Base-by-base conservation (phyloP, 1,140 invertebrate species). In the Zaprionus lachaisei region DNA sequence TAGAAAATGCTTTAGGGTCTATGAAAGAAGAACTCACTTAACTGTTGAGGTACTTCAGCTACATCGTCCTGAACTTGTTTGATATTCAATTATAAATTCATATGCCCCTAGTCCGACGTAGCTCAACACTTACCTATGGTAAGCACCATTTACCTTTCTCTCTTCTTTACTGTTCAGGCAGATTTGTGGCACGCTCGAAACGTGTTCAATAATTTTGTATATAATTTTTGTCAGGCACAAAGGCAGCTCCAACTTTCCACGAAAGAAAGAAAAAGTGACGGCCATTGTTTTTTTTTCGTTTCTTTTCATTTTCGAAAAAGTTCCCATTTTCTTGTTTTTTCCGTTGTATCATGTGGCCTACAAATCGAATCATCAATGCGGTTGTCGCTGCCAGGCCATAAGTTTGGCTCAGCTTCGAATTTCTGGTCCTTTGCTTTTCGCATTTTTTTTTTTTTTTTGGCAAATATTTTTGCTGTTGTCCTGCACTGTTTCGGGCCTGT, bases 151-250 rank as follows among this genome's bases (percentile, higher is more conserved):
- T 58, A 56, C 76, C 80, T 51, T 34, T 55, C 54, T 26, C 62
- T 55, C 49, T n/a, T 17, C 58, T 11, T 26, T 7, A 5, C 71
- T 67, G 77, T 56, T 70, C 55, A 47, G 56, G 67, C 26, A 64
- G 72, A 83, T 83, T 87, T 85, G 83, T 83, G 77, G 72, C 79
- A 73, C 76, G 83, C 67, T 79, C 78, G 65, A 78, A 89, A 84
- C 85, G 85, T 90, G 85, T 89, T 89, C 84, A 89, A 89, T 89
- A 89, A 89, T 89, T 89, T 89, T 89, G 83, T 87, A 72, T 89
- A 89, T 89, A 84, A 89, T 89, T 90, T 81, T 82, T 84, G 81
- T 58, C 51, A 64, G 60, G 60, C 60, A 44, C 54, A 34, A 65
- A 51, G 28, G 22, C 38, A 26, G 22, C 15, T 11, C 28, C n/a